Evolutionary conservation across 2,113 vertebrate genomes (phyloP).

Genomic region (Smithornis capensis): DNA sequence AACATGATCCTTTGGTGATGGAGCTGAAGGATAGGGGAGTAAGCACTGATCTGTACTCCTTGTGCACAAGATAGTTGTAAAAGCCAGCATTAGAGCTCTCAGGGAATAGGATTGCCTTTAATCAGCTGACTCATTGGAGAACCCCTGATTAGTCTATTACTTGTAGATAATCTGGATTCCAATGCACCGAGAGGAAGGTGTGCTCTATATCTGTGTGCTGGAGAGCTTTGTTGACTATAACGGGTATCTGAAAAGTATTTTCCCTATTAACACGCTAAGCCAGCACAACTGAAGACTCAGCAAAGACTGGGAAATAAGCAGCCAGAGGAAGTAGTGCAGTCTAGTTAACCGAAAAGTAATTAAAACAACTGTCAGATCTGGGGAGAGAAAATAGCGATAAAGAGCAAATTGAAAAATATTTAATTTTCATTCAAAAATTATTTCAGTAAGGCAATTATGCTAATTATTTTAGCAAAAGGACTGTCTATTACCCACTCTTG

Average conservation of each 20-base stretch:
- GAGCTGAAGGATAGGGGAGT: not conserved
- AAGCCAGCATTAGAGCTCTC: not conserved
- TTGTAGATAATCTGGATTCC: conserved; percentile 17
- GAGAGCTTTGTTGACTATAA: not conserved
- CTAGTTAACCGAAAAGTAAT: not conserved
- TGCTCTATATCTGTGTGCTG: not conserved
- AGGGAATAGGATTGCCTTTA: not conserved
- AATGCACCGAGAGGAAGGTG: not conserved
- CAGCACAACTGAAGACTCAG: not conserved
- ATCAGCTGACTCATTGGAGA: not conserved
- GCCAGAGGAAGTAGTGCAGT: not conserved
- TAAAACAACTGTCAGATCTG: not conserved
- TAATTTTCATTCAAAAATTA: too few species aligned
- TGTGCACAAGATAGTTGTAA: not conserved
- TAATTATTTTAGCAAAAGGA: not conserved
- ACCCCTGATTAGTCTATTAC: not conserved
- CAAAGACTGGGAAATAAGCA: not conserved
- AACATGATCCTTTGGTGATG: not conserved
- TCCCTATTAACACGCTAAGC: not conserved
- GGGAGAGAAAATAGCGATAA: not conserved
- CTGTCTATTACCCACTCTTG: not conserved
- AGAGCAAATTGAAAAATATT: not conserved
- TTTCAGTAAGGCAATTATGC: not conserved
- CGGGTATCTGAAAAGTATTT: not conserved
- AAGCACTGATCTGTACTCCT: not conserved